Base-by-base conservation (phyloP, 2,113 vertebrate genomes). In the Rhinoptilus africanus region DNA sequence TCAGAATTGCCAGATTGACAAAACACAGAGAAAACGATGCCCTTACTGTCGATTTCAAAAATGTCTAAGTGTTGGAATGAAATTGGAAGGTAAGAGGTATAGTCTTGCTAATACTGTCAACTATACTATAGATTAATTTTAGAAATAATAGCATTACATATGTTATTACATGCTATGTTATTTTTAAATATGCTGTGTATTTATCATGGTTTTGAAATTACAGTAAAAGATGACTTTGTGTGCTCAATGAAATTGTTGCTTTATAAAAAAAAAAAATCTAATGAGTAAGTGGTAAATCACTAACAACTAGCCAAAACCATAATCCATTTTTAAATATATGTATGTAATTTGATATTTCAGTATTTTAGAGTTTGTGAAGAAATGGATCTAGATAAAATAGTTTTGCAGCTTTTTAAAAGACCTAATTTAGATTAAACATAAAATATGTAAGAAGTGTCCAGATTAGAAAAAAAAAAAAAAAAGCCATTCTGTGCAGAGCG, bases 1-100 rank as follows among this genome's bases (percentile, higher is more conserved):
- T 98, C 99, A 99, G 99, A 99, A 98, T 98, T 99, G 99, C 98
- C 99, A 99, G 97, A 99, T 99, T 98, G 99, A 99, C 98, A 99
- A 99, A 98, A 99, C 99, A 41, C 99, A 99, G 98, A 98, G 99
- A 97, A 99, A 99, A 91, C 98, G 99, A 68, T 99, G 99, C 92
- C 99, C 99, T 47, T 99, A 99, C 98, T 99, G 99, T 96, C 99
- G 99, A 92, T 99, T 99, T 97, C 99, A 99, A 85, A 99, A 99
- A 98, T 99, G 99, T 97, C 99, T 99, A 88, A 99, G 98, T 68
- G 99, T 99, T 73, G 99, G 99, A 96, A 99, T 99, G 99, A 99
- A 99, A 97, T 96, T 99, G 87, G 99, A 99, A 99, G 99, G 99
- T 99, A 99, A 98, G 98, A 93, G 48, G 64, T 39, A 45, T 11